These are phyloP conservation scores for Drosophila pseudotalamancana DNA, from an alignment of 2,888 invertebrate genomes.

Conservation along the genomic window DNA sequence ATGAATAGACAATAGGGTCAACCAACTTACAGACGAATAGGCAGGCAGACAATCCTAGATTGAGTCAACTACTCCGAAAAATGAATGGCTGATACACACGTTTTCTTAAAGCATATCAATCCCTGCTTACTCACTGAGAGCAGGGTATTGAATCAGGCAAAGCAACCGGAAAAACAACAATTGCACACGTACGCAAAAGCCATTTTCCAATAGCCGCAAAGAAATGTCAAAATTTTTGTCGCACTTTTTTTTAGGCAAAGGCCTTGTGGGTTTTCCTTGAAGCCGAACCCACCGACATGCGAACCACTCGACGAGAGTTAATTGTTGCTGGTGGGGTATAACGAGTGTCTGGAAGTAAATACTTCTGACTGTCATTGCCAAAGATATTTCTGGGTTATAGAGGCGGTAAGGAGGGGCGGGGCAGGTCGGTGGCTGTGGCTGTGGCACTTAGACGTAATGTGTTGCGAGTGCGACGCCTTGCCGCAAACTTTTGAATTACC, in stretches of 20 bases:
- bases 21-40: too few relatives aligned
- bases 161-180: constrained; percentile 41
- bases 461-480: constrained; percentile 60
- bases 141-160: constrained; percentile 5
- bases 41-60: too few relatives aligned
- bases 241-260: constrained; percentile 38
- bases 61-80: too few relatives aligned
- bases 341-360: constrained; percentile 62
- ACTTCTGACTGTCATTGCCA: constrained; percentile 70
- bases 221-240: constrained; percentile 68
- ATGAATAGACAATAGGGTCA: too few relatives aligned
- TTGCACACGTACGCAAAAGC: constrained; percentile 77
- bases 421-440: constrained; percentile 4
- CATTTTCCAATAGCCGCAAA: constrained; percentile 75
- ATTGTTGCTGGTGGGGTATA: constrained; percentile 58
- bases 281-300: background rate
- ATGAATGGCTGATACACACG: too few relatives aligned
- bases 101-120: too few relatives aligned
- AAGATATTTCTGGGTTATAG: constrained; percentile 40
- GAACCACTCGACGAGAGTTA: constrained; percentile 49
- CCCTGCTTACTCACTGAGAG: too few relatives aligned
- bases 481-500: constrained; percentile 76
- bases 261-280: background rate
- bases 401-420: background rate
- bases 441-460: constrained; percentile 69